Conservation (phyloP, 2,113 vertebrate species). For the Pomatostomus ruficeps region DNA sequence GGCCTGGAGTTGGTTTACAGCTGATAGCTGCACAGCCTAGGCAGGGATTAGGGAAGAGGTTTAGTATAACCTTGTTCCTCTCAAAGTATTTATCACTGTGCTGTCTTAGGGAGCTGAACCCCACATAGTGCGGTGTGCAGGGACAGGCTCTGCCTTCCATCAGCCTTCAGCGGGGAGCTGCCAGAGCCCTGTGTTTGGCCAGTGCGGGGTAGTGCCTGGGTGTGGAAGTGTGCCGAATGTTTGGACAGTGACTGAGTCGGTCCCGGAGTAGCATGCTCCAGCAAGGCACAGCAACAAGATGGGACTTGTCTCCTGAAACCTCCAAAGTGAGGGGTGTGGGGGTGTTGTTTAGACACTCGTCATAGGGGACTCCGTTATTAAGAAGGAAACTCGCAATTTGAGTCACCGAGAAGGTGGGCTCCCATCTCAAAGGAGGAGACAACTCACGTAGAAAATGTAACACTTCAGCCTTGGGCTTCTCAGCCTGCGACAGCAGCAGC, state of each 20-base stretch:
- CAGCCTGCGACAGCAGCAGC: background rate
- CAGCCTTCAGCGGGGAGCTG: no score
- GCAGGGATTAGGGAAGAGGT: background rate
- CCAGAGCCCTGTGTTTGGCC: fast-evolving
- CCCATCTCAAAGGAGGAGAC: background rate
- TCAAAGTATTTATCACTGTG: background rate
- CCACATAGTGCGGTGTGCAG: fast-evolving
- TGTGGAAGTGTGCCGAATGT: background rate
- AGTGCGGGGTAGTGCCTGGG: background rate
- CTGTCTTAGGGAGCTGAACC: background rate
- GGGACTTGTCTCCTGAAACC: background rate
- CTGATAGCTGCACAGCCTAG: background rate
- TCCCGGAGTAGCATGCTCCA: background rate
- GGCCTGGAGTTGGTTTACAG: background rate
- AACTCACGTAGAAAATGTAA: background rate
- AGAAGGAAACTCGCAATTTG: background rate
- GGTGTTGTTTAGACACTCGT: background rate
- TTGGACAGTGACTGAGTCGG: background rate
- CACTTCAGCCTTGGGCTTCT: background rate
- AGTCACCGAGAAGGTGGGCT: background rate
- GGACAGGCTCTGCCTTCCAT: background rate
- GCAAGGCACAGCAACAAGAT: background rate
- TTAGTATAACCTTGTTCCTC: background rate
- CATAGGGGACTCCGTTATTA: background rate
- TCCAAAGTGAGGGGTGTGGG: background rate